Percentiles rank a stretch among this genome's conserved stretches.
Conservation (phyloP, 2,797 vertebrate species). For the Notoglanidium macrostoma region DNA sequence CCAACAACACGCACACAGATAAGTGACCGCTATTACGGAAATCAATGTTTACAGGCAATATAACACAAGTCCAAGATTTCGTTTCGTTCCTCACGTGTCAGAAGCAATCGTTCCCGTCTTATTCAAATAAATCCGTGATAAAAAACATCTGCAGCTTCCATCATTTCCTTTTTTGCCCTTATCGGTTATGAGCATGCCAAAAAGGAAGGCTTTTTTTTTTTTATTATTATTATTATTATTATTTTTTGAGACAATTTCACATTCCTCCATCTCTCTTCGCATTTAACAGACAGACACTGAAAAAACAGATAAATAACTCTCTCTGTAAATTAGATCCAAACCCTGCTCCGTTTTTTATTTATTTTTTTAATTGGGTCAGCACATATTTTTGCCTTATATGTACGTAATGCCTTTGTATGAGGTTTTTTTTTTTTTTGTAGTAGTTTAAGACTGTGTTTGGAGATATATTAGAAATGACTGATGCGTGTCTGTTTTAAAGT, state of each 20-base stretch:
- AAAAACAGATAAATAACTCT: background rate
- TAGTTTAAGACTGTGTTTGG: background rate
- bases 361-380: background rate
- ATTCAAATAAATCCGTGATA: conserved; percentile 14
- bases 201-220: conserved; percentile 57
- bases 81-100: background rate
- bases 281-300: conserved; percentile 57
- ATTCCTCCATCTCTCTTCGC: conserved; percentile 59
- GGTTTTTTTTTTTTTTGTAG: background rate
- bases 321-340: background rate
- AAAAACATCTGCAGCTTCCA: conserved; percentile 44
- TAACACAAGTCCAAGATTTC: background rate
- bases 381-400: conserved; percentile 15
- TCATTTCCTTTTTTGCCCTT: conserved; percentile 51
- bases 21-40: background rate
- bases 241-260: conserved; percentile 61
- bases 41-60: background rate
- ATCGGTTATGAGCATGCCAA: conserved; percentile 37
- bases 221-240: too few relatives aligned
- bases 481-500: conserved; percentile 26
- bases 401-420: background rate
- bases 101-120: conserved; percentile 3
- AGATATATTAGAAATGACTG: background rate
- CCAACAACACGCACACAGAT: too few relatives aligned
- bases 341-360: background rate